Evolutionary conservation across 2,888 invertebrate genomes (phyloP), one percentile per base, ranked within the genome.

Genomic region (Papilio protenor): DNA sequence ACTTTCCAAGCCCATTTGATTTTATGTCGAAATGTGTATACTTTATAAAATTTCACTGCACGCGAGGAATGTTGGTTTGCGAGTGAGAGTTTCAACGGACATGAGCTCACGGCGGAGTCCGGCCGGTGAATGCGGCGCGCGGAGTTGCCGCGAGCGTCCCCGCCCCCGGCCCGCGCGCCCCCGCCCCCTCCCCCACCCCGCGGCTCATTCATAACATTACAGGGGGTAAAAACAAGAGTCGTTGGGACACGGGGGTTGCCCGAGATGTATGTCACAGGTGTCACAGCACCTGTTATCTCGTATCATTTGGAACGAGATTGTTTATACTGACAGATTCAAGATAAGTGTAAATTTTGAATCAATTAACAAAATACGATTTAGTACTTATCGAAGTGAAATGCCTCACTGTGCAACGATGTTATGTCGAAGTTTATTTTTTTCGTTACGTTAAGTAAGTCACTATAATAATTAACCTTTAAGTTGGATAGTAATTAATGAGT

Each of bases 1-100:
- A 94, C 94, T 93, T 87, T 92, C 87, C 87, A 88, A 85, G 91
- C 89, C 88, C 92, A 93, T 94, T 93, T 92, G 93, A 91, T 92
- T 90, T 86, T 89, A 86, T 85, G 88, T 88, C 85, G 87, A 88
- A 87, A 89, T 86, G 86, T 85, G 45, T 40, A 69, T 45, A 69
- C 66, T 87, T 86, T 85, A 88, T 89, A 84, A 92, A 90, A 91
- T 93, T 93, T 93, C 91, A 92, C 92, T 90, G 89, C 88, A 87
- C 94, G 92, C 92, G 91, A 89, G 87, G 86, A 88, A 88, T 89
- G 89, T 86, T 83, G 81, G 82, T 79, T 81, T 83, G 80, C 81
- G 81, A 80, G 85, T 83, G 79, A 80, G 79, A 80, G 80, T 81
- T 81, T 78, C 79, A 78, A 78, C 77, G 79, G 27, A 84, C 87